Percentiles rank a stretch among this genome's conserved stretches.
phyloP scores from a whole-genome alignment of 1,140 invertebrate genomes.

The Achroia grisella region DNA sequence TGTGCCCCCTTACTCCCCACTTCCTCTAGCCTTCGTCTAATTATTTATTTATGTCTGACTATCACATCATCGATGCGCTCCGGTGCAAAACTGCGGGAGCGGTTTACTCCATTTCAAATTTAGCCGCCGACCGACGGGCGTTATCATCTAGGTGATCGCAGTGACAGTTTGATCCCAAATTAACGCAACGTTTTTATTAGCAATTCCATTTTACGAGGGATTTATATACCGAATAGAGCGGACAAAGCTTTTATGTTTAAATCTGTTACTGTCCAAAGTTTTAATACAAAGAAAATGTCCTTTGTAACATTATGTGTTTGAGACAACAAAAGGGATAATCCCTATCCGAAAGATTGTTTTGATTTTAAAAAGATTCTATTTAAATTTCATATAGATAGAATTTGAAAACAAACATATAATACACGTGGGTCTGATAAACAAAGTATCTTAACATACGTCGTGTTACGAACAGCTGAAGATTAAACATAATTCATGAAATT shows the following conservation, averaged over 20 bases:
- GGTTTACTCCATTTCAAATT: conserved; percentile 57
- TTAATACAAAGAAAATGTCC: neutral
- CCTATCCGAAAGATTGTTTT: neutral
- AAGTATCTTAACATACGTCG: conserved; percentile 1
- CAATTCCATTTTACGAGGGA: neutral
- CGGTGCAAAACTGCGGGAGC: conserved; percentile 44
- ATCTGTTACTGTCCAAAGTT: conserved; percentile 2
- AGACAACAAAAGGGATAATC: conserved; percentile 1
- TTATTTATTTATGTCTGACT: conserved; percentile 66
- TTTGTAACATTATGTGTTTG: neutral
- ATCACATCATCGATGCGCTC: conserved; percentile 64
- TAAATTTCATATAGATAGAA: neutral
- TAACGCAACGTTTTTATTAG: conserved; percentile 12
- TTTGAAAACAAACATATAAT: neutral
- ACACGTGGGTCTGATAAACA: conserved; percentile 9
- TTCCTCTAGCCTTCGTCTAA: conserved; percentile 52
- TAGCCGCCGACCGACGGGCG: conserved; percentile 38
- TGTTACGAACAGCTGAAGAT: conserved; percentile 2
- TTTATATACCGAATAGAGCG: neutral
- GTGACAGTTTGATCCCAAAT: conserved; percentile 32
- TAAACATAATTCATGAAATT: conserved; percentile 32
- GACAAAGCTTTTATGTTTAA: conserved; percentile 5
- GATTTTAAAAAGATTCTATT: neutral
- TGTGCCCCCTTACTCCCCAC: conserved; percentile 21
- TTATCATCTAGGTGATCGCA: conserved; percentile 57